Evolutionary conservation across 2,797 vertebrate species (phyloP).

Genomic region (Etheostoma perlongum): DNA sequence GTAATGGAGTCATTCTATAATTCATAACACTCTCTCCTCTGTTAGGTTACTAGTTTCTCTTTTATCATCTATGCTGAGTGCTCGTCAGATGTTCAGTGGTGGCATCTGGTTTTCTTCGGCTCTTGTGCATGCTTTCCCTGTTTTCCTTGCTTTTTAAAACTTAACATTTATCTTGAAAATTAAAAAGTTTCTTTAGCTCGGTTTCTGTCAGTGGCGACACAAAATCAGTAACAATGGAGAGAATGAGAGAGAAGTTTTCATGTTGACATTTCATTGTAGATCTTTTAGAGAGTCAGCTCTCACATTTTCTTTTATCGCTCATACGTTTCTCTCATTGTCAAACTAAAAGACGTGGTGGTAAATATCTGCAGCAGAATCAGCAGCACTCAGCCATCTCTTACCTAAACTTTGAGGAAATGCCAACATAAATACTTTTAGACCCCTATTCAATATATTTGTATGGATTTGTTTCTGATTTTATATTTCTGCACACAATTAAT

Average conservation of each 20-base stretch:
- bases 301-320: not conserved
- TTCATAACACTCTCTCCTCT: constrained; percentile 62
- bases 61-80: constrained; percentile 34
- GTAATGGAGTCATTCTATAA: constrained; percentile 70
- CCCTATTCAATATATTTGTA: not conserved
- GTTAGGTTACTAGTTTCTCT: constrained; percentile 26
- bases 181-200: not conserved
- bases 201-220: not conserved
- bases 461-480: not conserved
- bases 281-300: constrained; percentile 7
- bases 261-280: not conserved
- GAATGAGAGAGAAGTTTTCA: not conserved
- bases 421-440: too few relatives aligned
- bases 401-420: not conserved
- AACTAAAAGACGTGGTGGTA: not conserved
- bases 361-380: not conserved
- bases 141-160: constrained; percentile 2
- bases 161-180: not conserved
- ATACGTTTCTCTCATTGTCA: not conserved
- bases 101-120: constrained; percentile 27
- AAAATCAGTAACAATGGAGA: not conserved
- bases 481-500: not conserved
- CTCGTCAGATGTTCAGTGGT: constrained; percentile 5
- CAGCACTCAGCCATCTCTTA: not conserved
- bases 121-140: not conserved